A percentile compares a stretch with the other conserved stretches of the same genome.
phyloP scores from a whole-genome alignment of 2,888 invertebrate genomes.

The Gymnosoma rotundatum region DNA sequence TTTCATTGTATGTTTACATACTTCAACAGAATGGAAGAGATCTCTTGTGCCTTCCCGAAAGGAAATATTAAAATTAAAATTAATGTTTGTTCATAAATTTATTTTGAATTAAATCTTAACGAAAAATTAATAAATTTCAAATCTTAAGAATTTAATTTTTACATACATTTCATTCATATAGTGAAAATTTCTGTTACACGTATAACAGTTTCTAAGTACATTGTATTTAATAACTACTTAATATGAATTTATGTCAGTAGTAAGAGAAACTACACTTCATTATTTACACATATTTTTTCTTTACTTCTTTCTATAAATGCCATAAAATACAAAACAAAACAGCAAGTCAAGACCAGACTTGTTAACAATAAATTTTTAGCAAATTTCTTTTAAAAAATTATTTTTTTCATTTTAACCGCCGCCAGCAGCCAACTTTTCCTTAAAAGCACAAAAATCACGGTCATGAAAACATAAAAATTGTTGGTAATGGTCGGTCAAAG shows the following conservation, averaged over 20 bases:
- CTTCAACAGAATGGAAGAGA: too few species aligned
- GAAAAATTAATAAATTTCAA: too few species aligned
- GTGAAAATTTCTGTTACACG: not conserved
- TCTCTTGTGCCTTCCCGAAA: too few species aligned
- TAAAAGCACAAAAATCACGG: constrained; percentile 52
- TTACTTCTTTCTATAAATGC: not conserved
- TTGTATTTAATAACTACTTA: not conserved
- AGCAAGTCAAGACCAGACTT: constrained; percentile 37
- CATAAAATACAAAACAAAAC: not conserved
- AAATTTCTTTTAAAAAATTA: constrained; percentile 32
- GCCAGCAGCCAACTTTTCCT: constrained; percentile 57
- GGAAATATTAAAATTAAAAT: too few species aligned
- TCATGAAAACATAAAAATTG: constrained; percentile 51
- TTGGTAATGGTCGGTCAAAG: constrained; percentile 32
- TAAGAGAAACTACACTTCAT: constrained; percentile 32
- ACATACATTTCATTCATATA: too few species aligned
- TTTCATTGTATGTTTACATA: too few species aligned
- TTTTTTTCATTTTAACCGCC: constrained; percentile 36
- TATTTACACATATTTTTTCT: not conserved
- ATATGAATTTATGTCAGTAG: constrained; percentile 47
- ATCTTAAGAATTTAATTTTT: too few species aligned
- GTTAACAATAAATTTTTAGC: constrained; percentile 54
- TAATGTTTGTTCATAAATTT: too few species aligned
- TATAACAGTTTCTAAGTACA: not conserved
- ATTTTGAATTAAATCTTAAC: too few species aligned